These are phyloP conservation scores for human (Homo sapiens) DNA, from an alignment of 2,113 vertebrate genomes.

Conservation along the genomic window GRCh38 chrX:140373501-140374000, in stretches of 20 bases:
- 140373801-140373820: too few species aligned
- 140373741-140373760: neutral
- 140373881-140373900: too few species aligned
- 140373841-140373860: too few species aligned
- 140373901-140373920: too few species aligned
- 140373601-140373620: neutral
- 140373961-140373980: too few species aligned
- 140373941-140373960: too few species aligned
- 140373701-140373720: neutral
- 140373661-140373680: neutral
- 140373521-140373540: neutral
- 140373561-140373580: neutral
- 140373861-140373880: too few species aligned
- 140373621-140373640: neutral
- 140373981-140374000: too few species aligned
- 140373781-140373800: neutral
- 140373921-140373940: too few species aligned
- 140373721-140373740: neutral
- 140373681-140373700: neutral
- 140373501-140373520: neutral
- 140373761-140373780: neutral
- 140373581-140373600: neutral
- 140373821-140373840: too few species aligned
- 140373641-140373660: neutral
- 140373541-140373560: neutral